Evolutionary conservation across 1,140 invertebrate species (phyloP).

Genomic region (Muscidifurax raptorellus): DNA sequence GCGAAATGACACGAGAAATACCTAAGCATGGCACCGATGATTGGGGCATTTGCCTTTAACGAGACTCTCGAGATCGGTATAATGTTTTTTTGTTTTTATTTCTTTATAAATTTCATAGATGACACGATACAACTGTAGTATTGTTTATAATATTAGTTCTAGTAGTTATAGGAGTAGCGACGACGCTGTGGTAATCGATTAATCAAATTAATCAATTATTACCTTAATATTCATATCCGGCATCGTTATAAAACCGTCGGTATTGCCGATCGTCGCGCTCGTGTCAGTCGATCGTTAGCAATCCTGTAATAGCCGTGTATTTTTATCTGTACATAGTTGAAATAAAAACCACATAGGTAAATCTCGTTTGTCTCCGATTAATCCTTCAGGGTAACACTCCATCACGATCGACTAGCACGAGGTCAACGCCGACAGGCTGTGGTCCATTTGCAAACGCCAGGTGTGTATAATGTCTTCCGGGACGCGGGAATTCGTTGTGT

Average conservation of each 20-base stretch:
- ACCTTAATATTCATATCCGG: constrained; percentile 15
- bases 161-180: constrained; percentile 28
- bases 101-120: constrained; percentile 40
- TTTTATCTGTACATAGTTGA: too few relatives aligned
- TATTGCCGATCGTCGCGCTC: background rate
- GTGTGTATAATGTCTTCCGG: constrained; percentile 11
- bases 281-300: constrained; percentile 3
- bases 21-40: background rate
- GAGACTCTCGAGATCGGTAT: constrained; percentile 3
- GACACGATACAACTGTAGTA: constrained; percentile 27
- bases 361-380: background rate
- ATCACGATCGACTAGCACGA: constrained; percentile 6
- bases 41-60: constrained; percentile 43
- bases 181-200: constrained; percentile 14
- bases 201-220: constrained; percentile 44
- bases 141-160: constrained; percentile 25
- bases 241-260: constrained; percentile 42
- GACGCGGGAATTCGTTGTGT: constrained; percentile 42
- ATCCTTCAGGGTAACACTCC: background rate
- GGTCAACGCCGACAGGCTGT: constrained; percentile 14
- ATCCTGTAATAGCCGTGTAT: background rate
- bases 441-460: constrained; percentile 44
- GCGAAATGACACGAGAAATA: background rate
- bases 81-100: background rate
- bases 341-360: background rate